Percentiles rank a stretch among this genome's conserved stretches.
Evolutionary conservation across 2,113 vertebrate genomes (phyloP).

Genomic region (Scytalopus superciliaris): DNA sequence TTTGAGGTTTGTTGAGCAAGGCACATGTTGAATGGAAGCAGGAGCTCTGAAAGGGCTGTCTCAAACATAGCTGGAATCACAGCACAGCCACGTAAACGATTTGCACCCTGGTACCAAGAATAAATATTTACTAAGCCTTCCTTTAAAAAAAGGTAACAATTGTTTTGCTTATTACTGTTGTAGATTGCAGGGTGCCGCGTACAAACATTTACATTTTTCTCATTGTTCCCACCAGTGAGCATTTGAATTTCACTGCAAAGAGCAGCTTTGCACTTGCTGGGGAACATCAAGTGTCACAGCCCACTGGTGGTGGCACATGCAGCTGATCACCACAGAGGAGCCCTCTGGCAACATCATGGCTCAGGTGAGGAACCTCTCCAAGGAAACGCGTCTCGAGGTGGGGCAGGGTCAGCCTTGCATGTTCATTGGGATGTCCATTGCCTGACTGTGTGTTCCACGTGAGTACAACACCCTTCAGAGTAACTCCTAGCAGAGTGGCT

Average conservation of each 20-base stretch:
- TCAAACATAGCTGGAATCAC: background rate
- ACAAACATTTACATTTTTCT: constrained; percentile 20
- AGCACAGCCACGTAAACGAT: background rate
- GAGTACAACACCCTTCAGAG: background rate
- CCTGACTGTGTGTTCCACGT: background rate
- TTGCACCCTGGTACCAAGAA: background rate
- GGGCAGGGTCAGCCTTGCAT: fast-evolving
- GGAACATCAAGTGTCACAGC: background rate
- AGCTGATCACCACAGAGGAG: background rate
- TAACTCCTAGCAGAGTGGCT: background rate
- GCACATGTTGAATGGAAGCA: background rate
- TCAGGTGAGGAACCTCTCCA: background rate
- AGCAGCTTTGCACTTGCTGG: background rate
- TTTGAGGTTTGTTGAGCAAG: constrained; percentile 1
- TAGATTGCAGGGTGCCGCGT: background rate
- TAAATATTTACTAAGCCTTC: constrained; percentile 29
- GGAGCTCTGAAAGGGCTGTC: background rate
- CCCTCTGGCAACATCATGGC: background rate
- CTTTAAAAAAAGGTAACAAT: background rate
- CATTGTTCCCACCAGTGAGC: background rate
- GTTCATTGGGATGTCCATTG: background rate
- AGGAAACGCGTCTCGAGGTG: background rate
- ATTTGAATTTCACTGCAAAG: background rate
- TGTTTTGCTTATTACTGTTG: background rate
- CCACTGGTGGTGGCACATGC: background rate